Base-by-base conservation (phyloP, 2,113 vertebrate species). In the Paradoxurus hermaphroditus region DNA sequence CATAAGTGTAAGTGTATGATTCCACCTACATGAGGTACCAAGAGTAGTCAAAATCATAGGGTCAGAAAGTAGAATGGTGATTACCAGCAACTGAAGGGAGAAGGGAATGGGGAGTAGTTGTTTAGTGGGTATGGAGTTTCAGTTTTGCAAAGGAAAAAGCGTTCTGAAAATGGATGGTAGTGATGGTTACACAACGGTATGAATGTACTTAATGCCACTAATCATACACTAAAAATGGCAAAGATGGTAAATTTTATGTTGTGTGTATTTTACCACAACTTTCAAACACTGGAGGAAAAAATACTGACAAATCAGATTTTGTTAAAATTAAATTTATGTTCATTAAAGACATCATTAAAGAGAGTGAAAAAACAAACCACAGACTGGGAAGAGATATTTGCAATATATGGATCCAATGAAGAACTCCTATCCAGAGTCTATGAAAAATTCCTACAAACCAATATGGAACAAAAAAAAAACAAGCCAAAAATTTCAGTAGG, bases 301-400 rank as follows among this genome's bases (percentile, higher is more conserved):
- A 90, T 18, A 73, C 36, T 75, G 63, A 78, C 86, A 93, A 56
- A 75, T 91, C 59, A 19, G 13, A 81, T 87, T 86, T 88, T 84
- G 13, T 94, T 85, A 79, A 94, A 91, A 89, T 92, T 78, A 86
- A 90, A 91, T 27, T 84, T 85, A 53, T n/a, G 36, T 36, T 77
- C 65, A 89, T 95, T 36, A 75, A 94, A 73, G 56, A 95, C 51
- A 67, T 19, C 29, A 9, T 67, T 91, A 72, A 75, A 86, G 49
- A 63, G 81, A 53, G 5, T 70, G 21, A 68, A 85, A 65, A 82
- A 70, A 29, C 53, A 96, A 84, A 77, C 25, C 21, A 90, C 34
- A 90, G n/a, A 31, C 31, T 78, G 44, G 19, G 44, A 46, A 41
- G 79, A 97, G 63, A 39, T 77, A 53, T 81, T 93, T 86, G 41